These are phyloP conservation scores for Dynastes grantii DNA, from an alignment of 2,888 invertebrate species.

Conservation along the genomic window DNA sequence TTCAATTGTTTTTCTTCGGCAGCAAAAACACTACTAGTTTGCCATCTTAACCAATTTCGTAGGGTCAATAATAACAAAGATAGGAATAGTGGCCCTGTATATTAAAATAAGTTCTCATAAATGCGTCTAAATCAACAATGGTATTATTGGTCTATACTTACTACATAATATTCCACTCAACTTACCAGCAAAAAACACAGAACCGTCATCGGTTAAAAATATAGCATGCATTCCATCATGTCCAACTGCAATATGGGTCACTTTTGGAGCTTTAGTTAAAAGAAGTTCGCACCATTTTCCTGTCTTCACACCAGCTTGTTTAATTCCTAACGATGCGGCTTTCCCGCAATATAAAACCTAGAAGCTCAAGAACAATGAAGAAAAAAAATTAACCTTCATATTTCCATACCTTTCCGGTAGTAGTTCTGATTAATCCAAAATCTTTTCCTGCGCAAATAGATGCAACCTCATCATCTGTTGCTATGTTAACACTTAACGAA, in stretches of 20 bases:
- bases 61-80: too few species aligned
- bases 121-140: too few species aligned
- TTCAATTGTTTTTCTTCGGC: too few species aligned
- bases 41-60: too few species aligned
- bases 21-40: too few species aligned
- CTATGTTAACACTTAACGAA: constrained; percentile 65
- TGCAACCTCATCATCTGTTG: constrained; percentile 83
- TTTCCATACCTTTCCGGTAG: constrained; percentile 83
- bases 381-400: not conserved
- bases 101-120: too few species aligned
- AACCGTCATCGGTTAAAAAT: constrained; percentile 93
- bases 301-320: constrained; percentile 73
- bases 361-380: not conserved
- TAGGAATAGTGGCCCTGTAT: too few species aligned
- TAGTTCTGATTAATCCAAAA: constrained; percentile 87
- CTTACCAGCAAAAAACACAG: constrained; percentile 83
- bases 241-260: constrained; percentile 88
- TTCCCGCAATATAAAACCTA: constrained; percentile 91
- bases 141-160: too few species aligned
- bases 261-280: constrained; percentile 81
- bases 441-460: constrained; percentile 91
- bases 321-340: constrained; percentile 88
- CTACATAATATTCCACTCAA: not conserved
- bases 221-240: constrained; percentile 96
- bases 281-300: constrained; percentile 78